Evolutionary conservation across 1,140 invertebrate species (phyloP), one percentile per base, ranked within the genome.

Genomic region (Bicyclus anynana): DNA sequence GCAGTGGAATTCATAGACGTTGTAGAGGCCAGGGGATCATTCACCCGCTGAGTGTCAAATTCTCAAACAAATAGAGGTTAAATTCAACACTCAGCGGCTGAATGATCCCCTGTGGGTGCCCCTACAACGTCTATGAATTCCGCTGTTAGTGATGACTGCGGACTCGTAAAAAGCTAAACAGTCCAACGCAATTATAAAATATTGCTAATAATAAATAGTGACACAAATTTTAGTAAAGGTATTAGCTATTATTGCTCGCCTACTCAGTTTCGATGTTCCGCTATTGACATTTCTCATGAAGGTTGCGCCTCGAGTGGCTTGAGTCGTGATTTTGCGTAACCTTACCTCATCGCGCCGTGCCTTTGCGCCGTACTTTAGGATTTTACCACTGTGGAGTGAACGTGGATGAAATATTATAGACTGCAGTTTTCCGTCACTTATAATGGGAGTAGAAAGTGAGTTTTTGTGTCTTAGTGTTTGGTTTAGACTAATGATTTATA

Each of bases 231-330:
- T 33, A 33, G 59, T n/a, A n/a, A n/a, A n/a, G n/a, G n/a, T 54
- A 53, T 37, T 63, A 47, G 38, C 27, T 26, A 9, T 54, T 33
- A n/a, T 38, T 60, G 37, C 37, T 17, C 69, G 72, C 71, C 78
- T 74, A 80, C 73, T 67, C 50, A 55, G 40, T 44, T 44, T 68
- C 72, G 72, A 73, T 72, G 70, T 72, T 66, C 70, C 64, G 72
- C 68, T 87, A 84, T 87, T 85, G 82, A 87, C 84, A 85, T 87
- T 87, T 77, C 71, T 69, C 67, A 62, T 74, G 83, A 84, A 86
- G 81, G 81, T 76, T 79, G 69, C 68, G 50, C 27, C 46, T 40
- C 52, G 52, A 65, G 56, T 59, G 54, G 57, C 57, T 53, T 44
- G 59, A 76, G 79, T 84, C 81, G 84, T 87, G 84, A 84, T 83